Percentiles rank a stretch among this genome's conserved stretches.
phyloP scores from a whole-genome alignment of 1,140 invertebrate genomes.

The Trichonephila clavipes region DNA sequence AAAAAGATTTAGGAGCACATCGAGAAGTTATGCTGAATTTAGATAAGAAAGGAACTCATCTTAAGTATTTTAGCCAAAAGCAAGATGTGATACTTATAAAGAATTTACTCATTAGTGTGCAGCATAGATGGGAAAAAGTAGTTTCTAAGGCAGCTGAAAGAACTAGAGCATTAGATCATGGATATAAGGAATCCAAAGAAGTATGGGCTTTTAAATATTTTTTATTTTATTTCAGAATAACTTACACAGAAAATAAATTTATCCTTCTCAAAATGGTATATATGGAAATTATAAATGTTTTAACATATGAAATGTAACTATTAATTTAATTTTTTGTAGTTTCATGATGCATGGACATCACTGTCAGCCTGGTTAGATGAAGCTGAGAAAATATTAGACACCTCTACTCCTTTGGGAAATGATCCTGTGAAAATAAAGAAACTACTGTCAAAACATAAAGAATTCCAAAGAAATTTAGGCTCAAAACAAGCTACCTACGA shows the following conservation, averaged over 20 bases:
- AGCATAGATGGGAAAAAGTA: conserved; percentile 98
- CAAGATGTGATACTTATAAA: conserved; percentile 99
- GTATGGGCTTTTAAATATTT: conserved; percentile 46
- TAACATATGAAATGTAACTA: not conserved
- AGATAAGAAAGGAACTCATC: conserved; percentile 97
- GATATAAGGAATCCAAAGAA: conserved; percentile 97
- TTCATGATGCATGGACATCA: conserved; percentile 92
- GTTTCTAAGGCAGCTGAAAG: conserved; percentile 96
- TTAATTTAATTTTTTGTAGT: conserved; percentile 80
- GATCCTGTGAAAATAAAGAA: conserved; percentile 95
- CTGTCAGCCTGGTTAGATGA: conserved; percentile 91
- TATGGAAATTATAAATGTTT: too few relatives aligned
- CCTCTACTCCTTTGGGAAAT: conserved; percentile 84
- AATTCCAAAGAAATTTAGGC: conserved; percentile 95
- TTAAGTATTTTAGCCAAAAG: conserved; percentile 99
- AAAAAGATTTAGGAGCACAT: conserved; percentile 95
- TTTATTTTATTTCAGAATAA: not conserved
- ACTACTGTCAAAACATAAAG: conserved; percentile 93
- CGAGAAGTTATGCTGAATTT: conserved; percentile 96
- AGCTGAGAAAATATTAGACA: conserved; percentile 87
- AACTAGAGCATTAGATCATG: conserved; percentile 94
- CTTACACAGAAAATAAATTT: not conserved
- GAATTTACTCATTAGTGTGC: conserved; percentile 96
- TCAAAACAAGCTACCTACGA: conserved; percentile 96
- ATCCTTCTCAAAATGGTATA: too few relatives aligned